Conservation (phyloP, 2,113 vertebrate genomes). For the Seriola dumerili region DNA sequence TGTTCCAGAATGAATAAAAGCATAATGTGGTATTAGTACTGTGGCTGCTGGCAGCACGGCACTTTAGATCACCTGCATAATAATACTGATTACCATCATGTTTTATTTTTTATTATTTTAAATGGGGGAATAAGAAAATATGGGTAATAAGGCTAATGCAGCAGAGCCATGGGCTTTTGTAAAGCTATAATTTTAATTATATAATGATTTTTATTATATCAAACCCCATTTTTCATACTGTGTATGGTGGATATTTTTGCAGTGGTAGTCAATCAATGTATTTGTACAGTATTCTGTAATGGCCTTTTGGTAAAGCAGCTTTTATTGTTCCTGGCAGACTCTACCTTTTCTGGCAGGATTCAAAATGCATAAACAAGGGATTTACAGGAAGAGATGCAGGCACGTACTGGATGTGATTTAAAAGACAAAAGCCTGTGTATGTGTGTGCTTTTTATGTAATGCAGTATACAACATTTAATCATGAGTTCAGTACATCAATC, state of each 20-base stretch:
- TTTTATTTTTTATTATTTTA: constrained; percentile 6
- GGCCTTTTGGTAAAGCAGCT: not conserved
- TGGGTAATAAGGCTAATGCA: not conserved
- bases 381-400: not conserved
- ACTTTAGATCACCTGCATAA: constrained; percentile 22
- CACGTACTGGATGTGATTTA: not conserved
- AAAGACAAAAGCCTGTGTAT: not conserved
- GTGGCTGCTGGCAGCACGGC: constrained; percentile 5
- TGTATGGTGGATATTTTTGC: not conserved
- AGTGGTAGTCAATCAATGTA: not conserved
- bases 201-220: not conserved
- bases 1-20: constrained; percentile 18
- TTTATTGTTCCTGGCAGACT: constrained; percentile 13
- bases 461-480: too few relatives aligned
- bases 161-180: not conserved
- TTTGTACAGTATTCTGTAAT: not conserved
- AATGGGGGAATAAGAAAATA: not conserved
- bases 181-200: not conserved
- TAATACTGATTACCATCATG: not conserved
- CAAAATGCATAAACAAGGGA: not conserved
- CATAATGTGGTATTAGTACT: constrained; percentile 10
- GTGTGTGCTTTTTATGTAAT: not conserved
- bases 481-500: too few relatives aligned
- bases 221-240: not conserved
- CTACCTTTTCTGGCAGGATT: not conserved